phyloP scores from a whole-genome alignment of 1,140 invertebrate species.

The Sarcophaga bullata region DNA sequence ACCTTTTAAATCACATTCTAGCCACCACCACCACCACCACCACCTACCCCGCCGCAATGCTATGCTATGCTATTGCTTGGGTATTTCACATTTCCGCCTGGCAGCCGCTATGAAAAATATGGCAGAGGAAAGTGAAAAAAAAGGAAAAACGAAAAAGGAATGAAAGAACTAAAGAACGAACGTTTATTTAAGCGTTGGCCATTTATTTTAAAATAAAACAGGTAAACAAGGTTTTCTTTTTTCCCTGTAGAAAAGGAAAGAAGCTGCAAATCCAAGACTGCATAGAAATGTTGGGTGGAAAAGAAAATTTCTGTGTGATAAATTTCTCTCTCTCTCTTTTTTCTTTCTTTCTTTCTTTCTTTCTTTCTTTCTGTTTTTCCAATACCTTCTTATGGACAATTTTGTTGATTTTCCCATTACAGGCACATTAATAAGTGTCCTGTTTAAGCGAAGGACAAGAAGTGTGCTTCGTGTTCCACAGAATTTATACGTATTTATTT shows the following conservation, averaged over 20 bases:
- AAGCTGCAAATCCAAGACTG: too few species aligned
- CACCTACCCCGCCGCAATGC: too few species aligned
- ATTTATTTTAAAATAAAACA: slow-evolving; percentile 23
- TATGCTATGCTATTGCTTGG: neutral
- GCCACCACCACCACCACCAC: too few species aligned
- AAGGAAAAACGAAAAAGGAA: neutral
- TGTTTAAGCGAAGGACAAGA: too few species aligned
- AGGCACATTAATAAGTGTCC: too few species aligned
- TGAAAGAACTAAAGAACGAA: neutral
- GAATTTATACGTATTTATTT: slow-evolving; percentile 5
- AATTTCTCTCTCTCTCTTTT: neutral
- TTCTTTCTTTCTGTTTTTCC: neutral
- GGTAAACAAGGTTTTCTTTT: neutral
- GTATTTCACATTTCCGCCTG: neutral
- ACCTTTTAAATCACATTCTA: slow-evolving; percentile 30
- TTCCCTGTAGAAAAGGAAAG: neutral
- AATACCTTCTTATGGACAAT: neutral
- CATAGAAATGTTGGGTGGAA: neutral
- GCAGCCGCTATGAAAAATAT: neutral
- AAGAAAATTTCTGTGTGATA: neutral
- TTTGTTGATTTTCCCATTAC: neutral
- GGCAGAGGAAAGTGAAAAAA: too few species aligned
- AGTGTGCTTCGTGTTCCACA: neutral
- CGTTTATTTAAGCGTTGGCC: slow-evolving; percentile 17
- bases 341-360: neutral